Percentiles rank a stretch among this genome's conserved stretches.
Evolutionary conservation across 2,113 vertebrate genomes (phyloP).

Genomic region (Atrichornis clamosus): DNA sequence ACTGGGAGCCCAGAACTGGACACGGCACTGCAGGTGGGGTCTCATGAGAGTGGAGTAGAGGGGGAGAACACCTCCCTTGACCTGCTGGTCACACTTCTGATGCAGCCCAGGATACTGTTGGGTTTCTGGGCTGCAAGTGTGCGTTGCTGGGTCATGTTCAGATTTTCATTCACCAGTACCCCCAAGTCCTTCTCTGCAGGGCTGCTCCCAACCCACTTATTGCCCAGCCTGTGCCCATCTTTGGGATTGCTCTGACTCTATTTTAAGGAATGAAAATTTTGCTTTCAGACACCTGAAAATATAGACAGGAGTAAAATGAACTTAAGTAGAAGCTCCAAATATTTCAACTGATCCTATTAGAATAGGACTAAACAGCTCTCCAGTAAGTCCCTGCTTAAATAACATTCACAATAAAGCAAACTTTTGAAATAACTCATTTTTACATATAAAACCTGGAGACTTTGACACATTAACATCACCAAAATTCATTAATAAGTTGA

Average conservation of each 20-base stretch:
- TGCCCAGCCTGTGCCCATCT: not conserved
- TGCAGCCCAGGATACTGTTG: not conserved
- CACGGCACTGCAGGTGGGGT: not conserved
- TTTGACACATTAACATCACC: not conserved
- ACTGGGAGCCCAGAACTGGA: not conserved
- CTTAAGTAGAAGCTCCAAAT: not conserved
- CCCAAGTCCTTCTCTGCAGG: not conserved
- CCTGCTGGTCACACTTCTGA: not conserved
- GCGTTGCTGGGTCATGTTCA: not conserved
- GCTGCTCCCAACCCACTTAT: not conserved
- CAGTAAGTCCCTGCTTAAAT: not conserved
- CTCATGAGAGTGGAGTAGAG: not conserved
- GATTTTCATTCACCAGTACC: not conserved
- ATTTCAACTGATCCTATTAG: not conserved
- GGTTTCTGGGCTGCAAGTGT: not conserved
- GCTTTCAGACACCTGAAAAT: not conserved
- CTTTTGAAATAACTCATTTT: not conserved
- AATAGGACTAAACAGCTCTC: not conserved
- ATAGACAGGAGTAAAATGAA: not conserved
- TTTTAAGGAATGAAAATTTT: not conserved
- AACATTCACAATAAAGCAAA: not conserved
- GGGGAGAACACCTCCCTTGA: not conserved
- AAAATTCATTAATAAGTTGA: not conserved
- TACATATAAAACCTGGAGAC: not conserved
- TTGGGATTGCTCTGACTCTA: not conserved